Base-by-base conservation (phyloP, 2,888 invertebrate species). In the Tenthredo livida region DNA sequence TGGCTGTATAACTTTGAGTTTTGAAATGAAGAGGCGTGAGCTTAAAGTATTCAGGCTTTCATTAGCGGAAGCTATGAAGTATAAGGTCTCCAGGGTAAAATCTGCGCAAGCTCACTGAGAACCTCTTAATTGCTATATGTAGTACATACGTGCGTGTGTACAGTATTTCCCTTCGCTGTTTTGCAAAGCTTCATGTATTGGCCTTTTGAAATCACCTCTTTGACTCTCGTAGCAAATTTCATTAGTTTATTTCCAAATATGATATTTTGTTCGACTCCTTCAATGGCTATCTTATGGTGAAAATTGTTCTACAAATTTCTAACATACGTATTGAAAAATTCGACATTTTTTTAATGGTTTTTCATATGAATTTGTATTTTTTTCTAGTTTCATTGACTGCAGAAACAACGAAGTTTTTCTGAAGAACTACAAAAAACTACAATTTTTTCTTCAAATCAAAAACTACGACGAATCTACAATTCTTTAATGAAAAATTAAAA, bases 41-140 rank as follows among this genome's bases (percentile, higher is more conserved):
- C 87, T 83, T 90, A 88, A 89, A 91, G 90, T 88, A 90, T 91
- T 90, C 89, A 90, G 86, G 88, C 89, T 91, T 91, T 91, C 91
- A 90, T 91, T 90, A 90, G 86, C 86, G 85, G 85, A 75, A 86
- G 88, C 89, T 88, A 89, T 73, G 43, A 40, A 83, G 61, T 77
- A 40, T 61, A 67, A 67, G 65, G 40, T 67, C 83, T 83, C 67
- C 33, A 61, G 67, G 50, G 83, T 9, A 47, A 43, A 65, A 83
- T 70, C 70, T 47, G 47, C 21, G 47, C 25, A 67, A 47, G 50
- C 80, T 61, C 61, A 80, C 37, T 40, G 37, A 40, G 17, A 80
- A 80, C 61, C 21, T 50, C 80, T 61, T 80, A 80, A 78, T 80
- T 80, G 80, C 80, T 9, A 7, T 37, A 54, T 54, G 58, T 58